Conservation (phyloP, 1,140 invertebrate species). For the Drosophila littoralis region DNA sequence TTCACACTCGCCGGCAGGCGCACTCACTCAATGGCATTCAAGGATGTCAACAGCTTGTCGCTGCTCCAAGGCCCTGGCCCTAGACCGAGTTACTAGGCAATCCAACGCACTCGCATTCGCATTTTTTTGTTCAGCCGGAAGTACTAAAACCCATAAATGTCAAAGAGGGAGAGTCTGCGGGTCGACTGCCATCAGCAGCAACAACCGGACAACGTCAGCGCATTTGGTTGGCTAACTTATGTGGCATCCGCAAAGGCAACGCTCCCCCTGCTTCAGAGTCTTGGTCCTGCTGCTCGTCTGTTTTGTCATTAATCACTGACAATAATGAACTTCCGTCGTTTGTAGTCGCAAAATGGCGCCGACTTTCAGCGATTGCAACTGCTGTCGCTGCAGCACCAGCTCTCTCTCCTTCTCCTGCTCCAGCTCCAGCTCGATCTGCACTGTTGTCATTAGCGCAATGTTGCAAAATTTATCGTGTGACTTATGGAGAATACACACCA, state of each 20-base stretch:
- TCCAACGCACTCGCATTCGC: background rate
- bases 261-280: background rate
- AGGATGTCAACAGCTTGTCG: constrained; percentile 57
- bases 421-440: background rate
- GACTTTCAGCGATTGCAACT: constrained; percentile 41
- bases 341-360: constrained; percentile 57
- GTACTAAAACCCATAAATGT: constrained; percentile 54
- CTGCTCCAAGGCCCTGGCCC: background rate
- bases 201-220: constrained; percentile 21
- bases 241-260: constrained; percentile 53
- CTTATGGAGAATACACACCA: constrained; percentile 58
- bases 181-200: constrained; percentile 43
- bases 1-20: constrained; percentile 36
- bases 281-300: constrained; percentile 26
- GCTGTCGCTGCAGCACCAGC: background rate
- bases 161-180: constrained; percentile 1
- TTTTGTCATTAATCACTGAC: constrained; percentile 82
- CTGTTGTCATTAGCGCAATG: constrained; percentile 78
- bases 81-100: background rate
- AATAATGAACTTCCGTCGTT: constrained; percentile 84
- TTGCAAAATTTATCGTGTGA: constrained; percentile 81
- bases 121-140: constrained; percentile 29
- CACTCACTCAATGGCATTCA: constrained; percentile 46
- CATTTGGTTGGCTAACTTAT: constrained; percentile 68
- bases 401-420: background rate